phyloP scores from a whole-genome alignment of 2,888 invertebrate genomes.

The Dasypogon diadema region DNA sequence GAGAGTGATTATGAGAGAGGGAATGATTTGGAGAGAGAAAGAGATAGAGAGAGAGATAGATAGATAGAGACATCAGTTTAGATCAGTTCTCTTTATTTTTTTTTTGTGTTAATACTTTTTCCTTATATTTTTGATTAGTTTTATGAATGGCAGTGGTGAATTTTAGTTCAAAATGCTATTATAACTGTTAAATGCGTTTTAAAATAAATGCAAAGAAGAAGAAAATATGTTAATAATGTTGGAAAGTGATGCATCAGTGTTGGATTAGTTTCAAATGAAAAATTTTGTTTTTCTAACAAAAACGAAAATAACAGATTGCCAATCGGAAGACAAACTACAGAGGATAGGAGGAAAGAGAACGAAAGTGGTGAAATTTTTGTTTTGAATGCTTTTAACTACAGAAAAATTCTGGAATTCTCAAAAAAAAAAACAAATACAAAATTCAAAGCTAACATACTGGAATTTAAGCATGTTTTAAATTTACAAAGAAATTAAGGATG shows the following conservation, averaged over 20 bases:
- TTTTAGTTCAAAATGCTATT: too few relatives aligned
- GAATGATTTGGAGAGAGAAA: slow-evolving; percentile 24
- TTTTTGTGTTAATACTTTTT: too few relatives aligned
- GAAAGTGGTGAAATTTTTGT: slow-evolving; percentile 26
- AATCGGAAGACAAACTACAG: slow-evolving; percentile 11
- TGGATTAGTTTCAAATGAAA: too few relatives aligned
- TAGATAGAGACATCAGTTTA: slow-evolving; percentile 37
- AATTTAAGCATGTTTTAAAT: background rate
- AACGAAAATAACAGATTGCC: background rate
- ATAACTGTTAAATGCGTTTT: too few relatives aligned
- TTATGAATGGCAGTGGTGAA: too few relatives aligned
- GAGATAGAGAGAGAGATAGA: slow-evolving; percentile 21
- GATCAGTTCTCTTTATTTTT: too few relatives aligned
- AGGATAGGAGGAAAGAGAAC: background rate
- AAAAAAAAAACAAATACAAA: background rate
- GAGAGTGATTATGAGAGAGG: background rate
- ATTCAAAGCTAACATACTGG: background rate
- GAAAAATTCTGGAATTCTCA: background rate
- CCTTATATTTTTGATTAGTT: too few relatives aligned
- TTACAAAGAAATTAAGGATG: too few relatives aligned
- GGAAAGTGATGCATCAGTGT: too few relatives aligned
- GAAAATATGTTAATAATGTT: background rate
- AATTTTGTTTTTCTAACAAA: too few relatives aligned
- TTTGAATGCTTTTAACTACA: background rate
- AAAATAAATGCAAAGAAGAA: background rate